Evolutionary conservation across 2,888 invertebrate genomes (phyloP).

Genomic region (Aphrophora alni): DNA sequence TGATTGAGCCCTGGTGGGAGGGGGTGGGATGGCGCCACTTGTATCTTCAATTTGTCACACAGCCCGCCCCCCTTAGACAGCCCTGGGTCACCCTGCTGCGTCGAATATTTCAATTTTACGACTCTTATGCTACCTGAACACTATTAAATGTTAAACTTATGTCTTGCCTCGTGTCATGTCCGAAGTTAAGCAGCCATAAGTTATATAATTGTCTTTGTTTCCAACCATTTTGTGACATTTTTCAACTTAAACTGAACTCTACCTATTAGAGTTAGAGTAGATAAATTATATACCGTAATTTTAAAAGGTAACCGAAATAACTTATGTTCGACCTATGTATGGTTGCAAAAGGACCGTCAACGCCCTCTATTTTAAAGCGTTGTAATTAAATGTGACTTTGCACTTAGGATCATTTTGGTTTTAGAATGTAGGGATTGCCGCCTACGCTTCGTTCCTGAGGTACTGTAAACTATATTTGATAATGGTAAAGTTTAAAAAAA

Average conservation of each 20-base stretch:
- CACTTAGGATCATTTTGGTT: not conserved
- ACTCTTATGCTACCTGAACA: constrained; percentile 32
- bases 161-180: constrained; percentile 26
- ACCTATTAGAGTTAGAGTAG: not conserved
- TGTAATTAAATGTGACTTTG: not conserved
- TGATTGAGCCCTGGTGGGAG: not conserved
- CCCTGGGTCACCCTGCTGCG: constrained; percentile 35
- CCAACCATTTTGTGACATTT: not conserved
- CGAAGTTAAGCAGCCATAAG: not conserved
- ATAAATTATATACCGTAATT: not conserved
- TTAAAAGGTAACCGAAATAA: not conserved
- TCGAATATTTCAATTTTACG: constrained; percentile 39
- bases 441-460: too few relatives aligned
- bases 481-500: too few relatives aligned
- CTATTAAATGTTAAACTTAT: constrained; percentile 38
- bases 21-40: constrained; percentile 26
- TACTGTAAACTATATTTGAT: too few relatives aligned
- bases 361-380: not conserved
- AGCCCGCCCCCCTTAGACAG: constrained; percentile 15
- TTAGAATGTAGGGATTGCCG: not conserved
- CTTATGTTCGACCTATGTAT: not conserved
- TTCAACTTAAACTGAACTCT: not conserved
- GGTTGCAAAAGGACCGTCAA: not conserved
- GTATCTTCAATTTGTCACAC: constrained; percentile 31
- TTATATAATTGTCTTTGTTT: constrained; percentile 6